Percentiles rank a stretch among this genome's conserved stretches.
Conservation (phyloP, 2,113 vertebrate genomes). For the Ctenomys sociabilis region DNA sequence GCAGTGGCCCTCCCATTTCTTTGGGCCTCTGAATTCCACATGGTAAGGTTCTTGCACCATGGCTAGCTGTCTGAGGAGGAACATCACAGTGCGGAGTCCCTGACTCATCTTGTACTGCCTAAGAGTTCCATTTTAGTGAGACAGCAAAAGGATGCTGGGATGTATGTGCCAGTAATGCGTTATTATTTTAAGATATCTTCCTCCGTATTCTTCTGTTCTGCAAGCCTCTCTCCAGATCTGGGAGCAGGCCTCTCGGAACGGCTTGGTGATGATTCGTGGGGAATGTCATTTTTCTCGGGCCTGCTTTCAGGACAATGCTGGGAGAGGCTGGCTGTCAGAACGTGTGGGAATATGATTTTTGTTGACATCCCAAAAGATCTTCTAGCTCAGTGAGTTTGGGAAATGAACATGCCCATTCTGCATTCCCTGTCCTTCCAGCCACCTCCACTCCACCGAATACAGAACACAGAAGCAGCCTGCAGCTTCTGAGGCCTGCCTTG, state of each 20-base stretch:
- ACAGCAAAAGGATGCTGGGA: neutral
- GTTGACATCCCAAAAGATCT: slow-evolving; percentile 2
- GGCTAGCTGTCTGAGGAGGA: neutral
- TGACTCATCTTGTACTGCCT: neutral
- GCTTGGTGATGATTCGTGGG: neutral
- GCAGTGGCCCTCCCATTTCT: neutral
- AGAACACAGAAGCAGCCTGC: neutral
- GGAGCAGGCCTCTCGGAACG: neutral
- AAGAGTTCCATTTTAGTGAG: neutral
- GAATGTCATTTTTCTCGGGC: neutral
- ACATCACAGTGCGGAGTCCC: neutral
- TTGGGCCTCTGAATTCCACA: neutral
- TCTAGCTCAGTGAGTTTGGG: slow-evolving; percentile 14
- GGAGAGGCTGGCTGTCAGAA: neutral
- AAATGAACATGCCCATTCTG: neutral
- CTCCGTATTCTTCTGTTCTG: neutral
- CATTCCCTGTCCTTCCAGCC: neutral
- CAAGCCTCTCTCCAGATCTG: neutral
- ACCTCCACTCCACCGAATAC: neutral
- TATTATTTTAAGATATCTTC: neutral
- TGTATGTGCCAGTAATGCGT: neutral
- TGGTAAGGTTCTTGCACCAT: neutral
- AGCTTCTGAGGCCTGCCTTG: neutral
- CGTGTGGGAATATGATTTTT: neutral
- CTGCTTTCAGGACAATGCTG: neutral